Conservation (phyloP, 2,797 vertebrate genomes). For the Microchirus variegatus region DNA sequence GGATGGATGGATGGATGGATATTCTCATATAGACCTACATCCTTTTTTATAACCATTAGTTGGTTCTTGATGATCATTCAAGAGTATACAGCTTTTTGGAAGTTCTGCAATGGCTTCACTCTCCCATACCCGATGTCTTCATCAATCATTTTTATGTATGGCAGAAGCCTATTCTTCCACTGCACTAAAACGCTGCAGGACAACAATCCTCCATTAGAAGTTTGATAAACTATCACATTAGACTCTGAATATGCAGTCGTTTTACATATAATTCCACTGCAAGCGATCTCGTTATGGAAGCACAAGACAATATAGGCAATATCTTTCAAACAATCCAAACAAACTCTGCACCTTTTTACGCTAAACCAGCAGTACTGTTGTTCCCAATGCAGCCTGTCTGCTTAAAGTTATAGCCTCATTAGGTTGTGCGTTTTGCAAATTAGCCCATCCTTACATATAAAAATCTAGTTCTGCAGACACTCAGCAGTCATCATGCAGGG, state of each 20-base stretch:
- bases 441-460: slow-evolving; percentile 11
- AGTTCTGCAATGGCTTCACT: too few species aligned
- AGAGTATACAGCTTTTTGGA: too few species aligned
- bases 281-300: neutral
- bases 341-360: neutral
- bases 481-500: slow-evolving; percentile 3
- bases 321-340: slow-evolving; percentile 4
- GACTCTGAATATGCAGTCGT: too few species aligned
- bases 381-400: neutral
- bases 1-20: too few species aligned
- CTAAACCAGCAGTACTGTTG: neutral
- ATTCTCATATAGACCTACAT: too few species aligned
- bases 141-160: too few species aligned
- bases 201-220: neutral
- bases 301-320: neutral
- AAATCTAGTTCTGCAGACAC: slow-evolving; percentile 7
- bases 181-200: neutral
- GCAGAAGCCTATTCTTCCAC: too few species aligned
- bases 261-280: neutral
- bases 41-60: too few species aligned
- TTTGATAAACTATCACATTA: too few species aligned
- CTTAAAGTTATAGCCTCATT: slow-evolving; percentile 10
- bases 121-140: too few species aligned
- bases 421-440: slow-evolving; percentile 15
- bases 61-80: too few species aligned